A percentile compares a stretch with the other conserved stretches of the same genome.
phyloP scores from a whole-genome alignment of 2,888 invertebrate genomes.

The Maniola hyperantus region DNA sequence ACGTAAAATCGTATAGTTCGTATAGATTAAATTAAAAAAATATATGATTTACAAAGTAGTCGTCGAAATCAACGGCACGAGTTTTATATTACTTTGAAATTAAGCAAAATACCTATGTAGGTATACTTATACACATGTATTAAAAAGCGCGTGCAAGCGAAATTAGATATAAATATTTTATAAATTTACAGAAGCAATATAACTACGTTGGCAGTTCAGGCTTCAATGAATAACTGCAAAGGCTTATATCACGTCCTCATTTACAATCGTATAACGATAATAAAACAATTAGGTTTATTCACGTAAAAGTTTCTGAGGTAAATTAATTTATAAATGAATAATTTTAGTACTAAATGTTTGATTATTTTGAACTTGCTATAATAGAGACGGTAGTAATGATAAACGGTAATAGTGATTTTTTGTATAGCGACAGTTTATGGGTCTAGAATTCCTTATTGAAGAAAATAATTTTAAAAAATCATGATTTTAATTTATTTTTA shows the following conservation, averaged over 20 bases:
- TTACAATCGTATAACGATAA: constrained; percentile 15
- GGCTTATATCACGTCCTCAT: constrained; percentile 11
- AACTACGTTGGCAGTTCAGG: neutral
- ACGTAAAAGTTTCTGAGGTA: neutral
- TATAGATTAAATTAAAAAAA: neutral
- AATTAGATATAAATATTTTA: constrained; percentile 29
- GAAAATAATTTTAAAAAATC: too few relatives aligned
- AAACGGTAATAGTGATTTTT: too few relatives aligned
- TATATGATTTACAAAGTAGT: too few relatives aligned
- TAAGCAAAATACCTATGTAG: constrained; percentile 13
- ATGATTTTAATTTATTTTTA: too few relatives aligned
- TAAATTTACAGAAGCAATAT: constrained; percentile 22
- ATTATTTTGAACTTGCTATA: too few relatives aligned
- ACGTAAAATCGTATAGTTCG: neutral
- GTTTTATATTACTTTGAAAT: constrained; percentile 16
- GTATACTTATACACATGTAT: neutral
- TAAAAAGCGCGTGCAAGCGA: constrained; percentile 25
- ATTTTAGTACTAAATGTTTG: too few relatives aligned
- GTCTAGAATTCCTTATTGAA: too few relatives aligned
- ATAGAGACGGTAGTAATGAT: too few relatives aligned
- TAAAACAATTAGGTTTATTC: constrained; percentile 2
- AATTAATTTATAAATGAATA: neutral
- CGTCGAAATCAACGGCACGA: neutral
- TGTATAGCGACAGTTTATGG: too few relatives aligned
- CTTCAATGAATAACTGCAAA: constrained; percentile 10